Conservation (phyloP, 2,888 invertebrate species). For the Caenorhabditis afra region DNA sequence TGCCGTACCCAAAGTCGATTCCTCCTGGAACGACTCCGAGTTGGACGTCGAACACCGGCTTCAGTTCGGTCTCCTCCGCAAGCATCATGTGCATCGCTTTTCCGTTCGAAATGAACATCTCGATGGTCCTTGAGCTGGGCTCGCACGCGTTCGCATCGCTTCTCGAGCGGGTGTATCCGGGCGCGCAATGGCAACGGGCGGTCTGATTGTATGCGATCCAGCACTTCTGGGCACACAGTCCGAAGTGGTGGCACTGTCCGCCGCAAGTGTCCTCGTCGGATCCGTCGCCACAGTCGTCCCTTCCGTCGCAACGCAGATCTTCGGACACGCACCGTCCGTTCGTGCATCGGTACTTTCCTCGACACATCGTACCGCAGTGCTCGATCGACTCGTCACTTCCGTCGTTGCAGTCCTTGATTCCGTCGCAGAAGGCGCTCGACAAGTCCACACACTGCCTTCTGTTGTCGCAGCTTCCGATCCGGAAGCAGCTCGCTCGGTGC, state of each 20-base stretch:
- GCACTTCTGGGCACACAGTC: slow-evolving; percentile 63
- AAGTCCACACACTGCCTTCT: slow-evolving; percentile 39
- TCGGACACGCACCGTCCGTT: slow-evolving; percentile 58
- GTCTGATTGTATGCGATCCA: slow-evolving; percentile 25
- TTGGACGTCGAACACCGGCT: slow-evolving; percentile 20
- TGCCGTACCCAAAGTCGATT: slow-evolving; percentile 37
- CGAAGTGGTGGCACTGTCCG: slow-evolving; percentile 60
- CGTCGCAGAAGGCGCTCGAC: slow-evolving; percentile 82
- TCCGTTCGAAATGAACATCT: slow-evolving; percentile 51
- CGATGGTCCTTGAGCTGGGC: slow-evolving; percentile 34
- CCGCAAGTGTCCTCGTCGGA: slow-evolving; percentile 64
- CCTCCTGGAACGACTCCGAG: slow-evolving; percentile 32
- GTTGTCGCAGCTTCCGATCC: slow-evolving; percentile 33
- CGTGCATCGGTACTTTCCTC: slow-evolving; percentile 46
- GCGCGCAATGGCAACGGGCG: slow-evolving; percentile 59
- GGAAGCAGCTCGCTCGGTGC: slow-evolving; percentile 24
- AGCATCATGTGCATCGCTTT: slow-evolving; percentile 31
- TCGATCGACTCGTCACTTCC: slow-evolving; percentile 84
- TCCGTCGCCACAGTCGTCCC: slow-evolving; percentile 85
- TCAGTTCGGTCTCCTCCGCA: slow-evolving; percentile 1
- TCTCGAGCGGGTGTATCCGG: slow-evolving; percentile 45
- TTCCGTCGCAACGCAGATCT: slow-evolving; percentile 85
- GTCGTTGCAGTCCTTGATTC: slow-evolving; percentile 83
- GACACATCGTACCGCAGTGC: slow-evolving; percentile 42
- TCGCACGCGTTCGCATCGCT: slow-evolving; percentile 25